Percentiles rank a stretch among this genome's conserved stretches.
These are phyloP conservation scores for Poeciliopsis retropinna DNA, from an alignment of 2,113 vertebrate genomes.

Conservation along the genomic window DNA sequence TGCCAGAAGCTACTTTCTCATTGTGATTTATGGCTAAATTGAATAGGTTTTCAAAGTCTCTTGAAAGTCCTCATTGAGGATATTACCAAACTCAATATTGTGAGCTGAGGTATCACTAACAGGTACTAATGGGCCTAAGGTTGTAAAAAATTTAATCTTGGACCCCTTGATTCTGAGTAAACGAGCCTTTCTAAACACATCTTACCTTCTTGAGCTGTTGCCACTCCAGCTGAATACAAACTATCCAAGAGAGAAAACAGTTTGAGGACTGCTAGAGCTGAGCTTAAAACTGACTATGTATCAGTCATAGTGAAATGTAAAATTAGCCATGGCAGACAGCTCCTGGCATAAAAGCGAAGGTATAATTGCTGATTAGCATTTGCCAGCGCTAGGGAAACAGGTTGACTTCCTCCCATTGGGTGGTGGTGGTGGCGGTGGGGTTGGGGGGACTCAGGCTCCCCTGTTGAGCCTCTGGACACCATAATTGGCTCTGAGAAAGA, in stretches of 20 bases:
- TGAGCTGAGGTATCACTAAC: not conserved
- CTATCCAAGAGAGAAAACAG: not conserved
- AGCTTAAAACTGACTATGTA: constrained; percentile 24
- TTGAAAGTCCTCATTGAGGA: not conserved
- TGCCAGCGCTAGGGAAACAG: constrained; percentile 56
- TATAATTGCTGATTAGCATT: constrained; percentile 77
- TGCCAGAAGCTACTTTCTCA: not conserved
- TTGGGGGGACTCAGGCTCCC: constrained; percentile 53
- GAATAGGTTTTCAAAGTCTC: not conserved
- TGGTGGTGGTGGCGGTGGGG: too few species aligned
- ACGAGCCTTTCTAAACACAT: not conserved
- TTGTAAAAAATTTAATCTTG: not conserved
- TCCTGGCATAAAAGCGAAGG: constrained; percentile 46
- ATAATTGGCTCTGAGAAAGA: constrained; percentile 75
- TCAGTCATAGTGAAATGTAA: constrained; percentile 40
- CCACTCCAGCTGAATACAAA: not conserved
- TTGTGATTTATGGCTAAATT: not conserved
- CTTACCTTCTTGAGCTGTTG: not conserved
- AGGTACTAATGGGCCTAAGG: not conserved
- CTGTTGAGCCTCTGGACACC: constrained; percentile 68
- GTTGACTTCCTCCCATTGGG: constrained; percentile 56
- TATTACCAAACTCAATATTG: not conserved
- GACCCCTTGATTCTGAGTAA: not conserved
- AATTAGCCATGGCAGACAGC: constrained; percentile 42
- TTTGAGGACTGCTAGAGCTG: not conserved